Evolutionary conservation across 2,797 vertebrate genomes (phyloP).

Genomic region (Melanitta fusca): DNA sequence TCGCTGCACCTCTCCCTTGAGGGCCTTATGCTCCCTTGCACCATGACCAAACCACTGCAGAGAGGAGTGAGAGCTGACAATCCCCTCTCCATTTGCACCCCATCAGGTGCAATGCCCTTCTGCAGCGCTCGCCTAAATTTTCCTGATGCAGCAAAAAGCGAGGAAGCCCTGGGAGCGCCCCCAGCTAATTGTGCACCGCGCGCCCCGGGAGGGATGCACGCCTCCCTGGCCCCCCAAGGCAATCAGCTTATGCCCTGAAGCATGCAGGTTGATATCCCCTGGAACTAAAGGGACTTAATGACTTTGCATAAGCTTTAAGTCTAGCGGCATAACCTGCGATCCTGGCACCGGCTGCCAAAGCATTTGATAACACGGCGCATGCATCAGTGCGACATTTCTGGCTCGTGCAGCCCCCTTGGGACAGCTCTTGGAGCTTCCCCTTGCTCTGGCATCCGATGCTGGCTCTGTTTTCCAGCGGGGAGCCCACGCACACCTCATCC

Average conservation of each 20-base stretch:
- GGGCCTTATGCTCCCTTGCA: accelerated
- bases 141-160: conserved; percentile 66
- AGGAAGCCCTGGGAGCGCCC: conserved; percentile 65
- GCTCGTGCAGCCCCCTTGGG: background rate
- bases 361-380: background rate
- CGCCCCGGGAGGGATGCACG: background rate
- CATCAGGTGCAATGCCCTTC: conserved; percentile 7
- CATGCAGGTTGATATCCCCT: conserved; percentile 62
- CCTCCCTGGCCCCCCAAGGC: conserved; percentile 71
- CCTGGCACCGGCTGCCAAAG: conserved; percentile 8
- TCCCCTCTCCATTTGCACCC: background rate
- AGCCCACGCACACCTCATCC: background rate
- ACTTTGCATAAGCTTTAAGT: conserved; percentile 77
- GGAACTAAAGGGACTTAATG: conserved; percentile 75
- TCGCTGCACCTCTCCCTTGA: background rate
- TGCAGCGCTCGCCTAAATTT: background rate
- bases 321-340: conserved; percentile 60
- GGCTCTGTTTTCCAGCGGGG: background rate
- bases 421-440: background rate
- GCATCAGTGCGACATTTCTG: background rate
- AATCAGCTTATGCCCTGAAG: conserved; percentile 77
- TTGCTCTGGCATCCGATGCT: background rate
- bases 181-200: conserved; percentile 36
- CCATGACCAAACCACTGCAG: accelerated
- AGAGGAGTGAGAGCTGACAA: background rate